Base-by-base conservation (phyloP, 2,113 vertebrate genomes). In the Burhinus bistriatus region DNA sequence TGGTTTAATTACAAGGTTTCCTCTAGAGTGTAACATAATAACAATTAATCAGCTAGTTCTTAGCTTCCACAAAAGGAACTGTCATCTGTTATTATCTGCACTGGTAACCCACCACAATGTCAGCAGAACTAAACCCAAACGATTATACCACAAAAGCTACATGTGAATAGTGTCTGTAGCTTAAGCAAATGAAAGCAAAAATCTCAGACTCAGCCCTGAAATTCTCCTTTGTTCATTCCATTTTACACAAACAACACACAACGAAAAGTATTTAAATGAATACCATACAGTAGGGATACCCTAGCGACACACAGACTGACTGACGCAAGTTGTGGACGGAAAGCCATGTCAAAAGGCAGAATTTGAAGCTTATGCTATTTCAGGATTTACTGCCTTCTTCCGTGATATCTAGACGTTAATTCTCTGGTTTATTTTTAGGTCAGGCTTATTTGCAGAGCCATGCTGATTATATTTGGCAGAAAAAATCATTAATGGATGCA, bases 1-100 rank as follows among this genome's bases (percentile, higher is more conserved):
- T 96, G 86, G 66, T 88, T 98, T 98, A 97, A 97, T 96, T 97
- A 90, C 64, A 93, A 91, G 49, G 38, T 90, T 97, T 95, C 27
- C 68, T 84, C 93, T 92, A 57, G 87, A 93, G 96, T 51, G 45
- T 72, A 94, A 82, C 89, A 94, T 57, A 96, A 78, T 91, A 96
- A 88, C 90, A 97, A 97, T 91, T 97, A 96, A 97, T 97, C 97
- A 96, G 82, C 51, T 73, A 58, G 73, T 97, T 96, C 83, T 96
- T 95, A 89, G 78, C 82, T 91, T 93, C 95, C 91, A 83, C 86
- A 96, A 90, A 97, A 97, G 85, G 45, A 95, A 96, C 83, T 72
- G 45, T 87, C 96, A 93, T 90, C 90, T 95, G 70, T 92, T 95
- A 89, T 88, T 92, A 94, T 92, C 61, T 85, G 61, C 21, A 66